Base-by-base conservation (phyloP, 2,888 invertebrate species). In the Sminthurinus aureus region DNA sequence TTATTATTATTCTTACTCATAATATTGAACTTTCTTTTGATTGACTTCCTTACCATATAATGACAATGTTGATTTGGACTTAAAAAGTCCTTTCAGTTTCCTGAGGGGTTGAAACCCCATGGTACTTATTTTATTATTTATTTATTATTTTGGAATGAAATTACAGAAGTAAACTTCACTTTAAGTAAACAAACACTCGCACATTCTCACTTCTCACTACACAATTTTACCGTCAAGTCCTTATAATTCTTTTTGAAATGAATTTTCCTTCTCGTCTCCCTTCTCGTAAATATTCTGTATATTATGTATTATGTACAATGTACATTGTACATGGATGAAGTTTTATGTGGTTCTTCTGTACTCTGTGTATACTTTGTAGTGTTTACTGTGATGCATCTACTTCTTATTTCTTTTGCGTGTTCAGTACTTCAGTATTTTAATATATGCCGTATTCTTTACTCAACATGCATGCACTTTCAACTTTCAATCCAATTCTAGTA, bases 31-130 rank as follows among this genome's bases (percentile, higher is more conserved):
- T 71, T 15, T 71, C 26, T 20, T 20, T 69, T 13, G 58, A 9
- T 69, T 69, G 0, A 11, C 11, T 22, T 22, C 26, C 83, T 83
- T 78, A 83, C 83, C 83, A 78, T 22, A 51, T 78, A 83, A 66
- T 51, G 83, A 71, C 8, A 83, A 64, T 24, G 77, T 69, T n/a
- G 83, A 83, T 73, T 78, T 83, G 52, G 83, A 83, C 73, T 78
- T 83, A 58, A 83, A 83, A n/a, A 77, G 22, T 51, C 83, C 83
- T 78, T 71, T 83, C 1, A 83, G 38, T 78, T 83, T 78, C 22
- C 83, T 78, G 24, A 83, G 71, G 22, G 83, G 83, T 78, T 83
- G 83, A 78, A 83, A 83, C 13, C 83, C 83, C 83, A 83, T 83
- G 24, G 50, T 82, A n/a, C 9, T 18, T 38, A 4, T 11, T 26